Base-by-base conservation (phyloP, 2,888 invertebrate species). In the Tortrix viridana region DNA sequence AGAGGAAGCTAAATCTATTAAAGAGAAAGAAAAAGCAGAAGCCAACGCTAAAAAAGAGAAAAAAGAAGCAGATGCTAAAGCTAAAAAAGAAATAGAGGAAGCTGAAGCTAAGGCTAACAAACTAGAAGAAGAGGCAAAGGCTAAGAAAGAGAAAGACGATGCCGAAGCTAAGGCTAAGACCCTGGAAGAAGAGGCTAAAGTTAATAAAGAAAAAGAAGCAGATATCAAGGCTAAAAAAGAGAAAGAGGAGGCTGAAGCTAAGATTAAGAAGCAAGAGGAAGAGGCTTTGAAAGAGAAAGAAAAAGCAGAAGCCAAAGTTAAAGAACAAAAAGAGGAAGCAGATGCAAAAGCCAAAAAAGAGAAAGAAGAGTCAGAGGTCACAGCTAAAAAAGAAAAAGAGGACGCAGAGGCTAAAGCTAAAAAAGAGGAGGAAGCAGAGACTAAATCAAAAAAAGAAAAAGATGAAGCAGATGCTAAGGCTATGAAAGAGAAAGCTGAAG, bases 401-500 rank as follows among this genome's bases (percentile, higher is more conserved):
- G 50, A 47, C 59, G 55, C 22, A 23, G 53, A 53, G 5, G 41
- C 41, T 12, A 41, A 59, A 52, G 7, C 38, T 23, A 22, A 66
- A 16, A 12, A 23, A 60, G 6, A 52, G 20, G 22, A 53, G 16
- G 58, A 43, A 43, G 16, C 32, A 44, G 37, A 54, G 26, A 44
- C 5, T 19, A 49, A 48, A 20, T 6, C 23, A n/a, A 48, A 49
- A n/a, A 43, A 26, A 16, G 23, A 43, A 16, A n/a, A 50, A 37
- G 65, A 52, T 3, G 44, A 56, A 19, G 43, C 20, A 23, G 43
- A 66, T n/a, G 44, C 65, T 53, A 65, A 62, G 49, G 68, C 47
- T 53, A 47, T 61, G 37, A 63, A 65, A 56, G 62, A 60, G 47
- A 57, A 48, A 48, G 67, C 71, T 62, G 19, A 57, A 75, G 48